phyloP scores from a whole-genome alignment of 2,888 invertebrate species.

The Thymelicus acteon region DNA sequence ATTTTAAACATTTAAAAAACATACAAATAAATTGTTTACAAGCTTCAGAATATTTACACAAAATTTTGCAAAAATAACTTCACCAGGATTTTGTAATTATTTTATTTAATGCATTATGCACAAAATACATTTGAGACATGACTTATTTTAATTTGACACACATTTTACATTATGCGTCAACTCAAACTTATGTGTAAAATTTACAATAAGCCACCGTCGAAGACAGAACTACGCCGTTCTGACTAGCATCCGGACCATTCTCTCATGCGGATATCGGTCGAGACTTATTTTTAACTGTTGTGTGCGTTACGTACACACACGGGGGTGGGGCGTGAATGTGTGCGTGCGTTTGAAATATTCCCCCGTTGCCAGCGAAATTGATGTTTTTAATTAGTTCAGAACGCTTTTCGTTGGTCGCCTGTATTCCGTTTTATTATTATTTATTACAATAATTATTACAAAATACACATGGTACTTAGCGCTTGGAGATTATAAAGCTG shows the following conservation, averaged over 20 bases:
- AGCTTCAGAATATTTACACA: no score
- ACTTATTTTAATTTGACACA: no score
- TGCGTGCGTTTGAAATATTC: slow-evolving; percentile 81
- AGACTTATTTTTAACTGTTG: slow-evolving; percentile 77
- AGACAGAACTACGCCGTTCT: slow-evolving; percentile 18
- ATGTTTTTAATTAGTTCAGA: slow-evolving; percentile 84
- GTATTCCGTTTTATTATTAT: slow-evolving; percentile 66
- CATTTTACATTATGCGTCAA: no score
- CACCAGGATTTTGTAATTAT: no score
- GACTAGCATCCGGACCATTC: slow-evolving; percentile 56
- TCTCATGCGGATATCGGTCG: slow-evolving; percentile 75
- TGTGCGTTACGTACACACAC: slow-evolving; percentile 64
- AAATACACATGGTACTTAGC: background rate
- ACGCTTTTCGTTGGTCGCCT: slow-evolving; percentile 78
- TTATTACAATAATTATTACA: slow-evolving; percentile 55
- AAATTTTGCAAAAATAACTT: no score
- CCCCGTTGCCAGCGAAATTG: slow-evolving; percentile 78
- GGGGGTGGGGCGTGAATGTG: slow-evolving; percentile 62
- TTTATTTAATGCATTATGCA: no score
- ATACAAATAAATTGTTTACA: no score
- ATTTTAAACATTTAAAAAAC: no score
- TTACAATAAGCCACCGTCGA: background rate
- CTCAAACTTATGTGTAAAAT: no score
- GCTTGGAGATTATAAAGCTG: background rate
- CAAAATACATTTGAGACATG: no score